Evolutionary conservation across 2,888 invertebrate genomes (phyloP).

Genomic region (Nebria salina): DNA sequence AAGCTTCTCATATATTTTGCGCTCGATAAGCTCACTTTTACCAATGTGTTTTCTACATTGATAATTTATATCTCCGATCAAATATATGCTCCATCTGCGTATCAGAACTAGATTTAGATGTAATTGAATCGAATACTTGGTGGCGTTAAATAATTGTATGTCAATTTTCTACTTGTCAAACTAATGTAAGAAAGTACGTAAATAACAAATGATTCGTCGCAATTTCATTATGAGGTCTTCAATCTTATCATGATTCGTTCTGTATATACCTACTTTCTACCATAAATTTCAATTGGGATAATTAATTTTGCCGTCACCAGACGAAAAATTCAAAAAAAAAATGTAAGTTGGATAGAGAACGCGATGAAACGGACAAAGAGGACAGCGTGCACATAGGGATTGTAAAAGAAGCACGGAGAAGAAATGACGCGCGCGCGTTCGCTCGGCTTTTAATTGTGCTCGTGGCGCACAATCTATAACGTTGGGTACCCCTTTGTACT

Average conservation of each 20-base stretch:
- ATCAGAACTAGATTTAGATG: background rate
- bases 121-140: too few species aligned
- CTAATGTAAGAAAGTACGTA: background rate
- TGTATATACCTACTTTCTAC: background rate
- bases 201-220: constrained; percentile 23
- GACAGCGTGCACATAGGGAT: background rate
- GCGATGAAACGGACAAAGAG: background rate
- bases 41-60: background rate
- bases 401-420: constrained; percentile 13
- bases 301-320: constrained; percentile 35
- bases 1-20: background rate
- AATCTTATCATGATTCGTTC: constrained; percentile 26
- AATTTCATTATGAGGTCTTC: constrained; percentile 26
- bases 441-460: constrained; percentile 36
- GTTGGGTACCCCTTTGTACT: constrained; percentile 41
- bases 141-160: background rate
- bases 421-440: constrained; percentile 8
- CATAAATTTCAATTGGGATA: constrained; percentile 40
- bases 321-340: constrained; percentile 30
- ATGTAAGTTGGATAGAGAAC: constrained; percentile 11
- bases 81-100: background rate
- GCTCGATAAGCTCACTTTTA: background rate
- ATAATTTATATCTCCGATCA: background rate
- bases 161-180: background rate
- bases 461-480: constrained; percentile 27